phyloP scores from a whole-genome alignment of 2,888 invertebrate species.

The Acleris holmiana region DNA sequence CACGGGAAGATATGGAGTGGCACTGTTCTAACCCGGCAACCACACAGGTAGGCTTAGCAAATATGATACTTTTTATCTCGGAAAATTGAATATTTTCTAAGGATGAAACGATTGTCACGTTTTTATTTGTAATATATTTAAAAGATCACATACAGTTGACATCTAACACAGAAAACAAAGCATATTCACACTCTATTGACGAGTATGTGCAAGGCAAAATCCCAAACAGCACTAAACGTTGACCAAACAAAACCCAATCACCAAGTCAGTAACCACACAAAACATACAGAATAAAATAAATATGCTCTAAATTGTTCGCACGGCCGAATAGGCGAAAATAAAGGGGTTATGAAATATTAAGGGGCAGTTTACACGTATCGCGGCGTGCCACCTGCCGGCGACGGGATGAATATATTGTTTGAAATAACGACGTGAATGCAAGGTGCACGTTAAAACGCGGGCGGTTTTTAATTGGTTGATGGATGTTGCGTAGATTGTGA shows the following conservation, averaged over 20 bases:
- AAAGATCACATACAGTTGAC: too few relatives aligned
- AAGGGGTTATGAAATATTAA: slow-evolving; percentile 71
- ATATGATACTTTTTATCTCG: too few relatives aligned
- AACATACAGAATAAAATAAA: slow-evolving; percentile 8
- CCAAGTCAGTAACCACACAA: not conserved
- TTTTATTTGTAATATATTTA: too few relatives aligned
- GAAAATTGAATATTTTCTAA: too few relatives aligned
- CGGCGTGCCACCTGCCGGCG: slow-evolving; percentile 75
- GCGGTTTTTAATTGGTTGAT: slow-evolving; percentile 37
- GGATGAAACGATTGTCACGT: too few relatives aligned
- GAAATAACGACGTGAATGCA: slow-evolving; percentile 49
- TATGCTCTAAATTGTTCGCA: slow-evolving; percentile 23
- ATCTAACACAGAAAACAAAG: too few relatives aligned
- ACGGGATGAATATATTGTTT: slow-evolving; percentile 65
- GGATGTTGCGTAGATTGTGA: slow-evolving; percentile 2
- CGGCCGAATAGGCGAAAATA: slow-evolving; percentile 49
- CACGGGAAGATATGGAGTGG: too few relatives aligned
- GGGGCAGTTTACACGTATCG: slow-evolving; percentile 71
- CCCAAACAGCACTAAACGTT: too few relatives aligned
- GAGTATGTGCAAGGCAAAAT: too few relatives aligned
- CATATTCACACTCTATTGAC: too few relatives aligned
- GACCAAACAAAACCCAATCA: not conserved
- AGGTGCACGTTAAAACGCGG: slow-evolving; percentile 47
- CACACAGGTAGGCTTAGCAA: too few relatives aligned
- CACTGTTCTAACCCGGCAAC: too few relatives aligned